A percentile compares a stretch with the other conserved stretches of the same genome.
Evolutionary conservation across 2,888 invertebrate species (phyloP).

Genomic region (Lymantria monacha): DNA sequence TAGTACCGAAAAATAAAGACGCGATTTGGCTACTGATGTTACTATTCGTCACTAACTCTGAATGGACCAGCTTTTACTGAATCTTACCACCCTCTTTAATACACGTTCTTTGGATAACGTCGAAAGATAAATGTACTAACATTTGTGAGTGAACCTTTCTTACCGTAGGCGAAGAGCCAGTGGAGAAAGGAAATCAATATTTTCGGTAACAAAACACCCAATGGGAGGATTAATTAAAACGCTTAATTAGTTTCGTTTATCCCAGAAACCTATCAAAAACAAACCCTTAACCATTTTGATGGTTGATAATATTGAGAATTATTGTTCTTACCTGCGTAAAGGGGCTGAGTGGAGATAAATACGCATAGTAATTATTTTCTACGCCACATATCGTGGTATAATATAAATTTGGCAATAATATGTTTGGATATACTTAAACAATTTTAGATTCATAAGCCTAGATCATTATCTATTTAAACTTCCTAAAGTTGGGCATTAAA

Average conservation of each 20-base stretch:
- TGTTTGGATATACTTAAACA: too few relatives aligned
- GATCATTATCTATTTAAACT: too few relatives aligned
- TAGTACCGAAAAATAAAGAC: constrained; percentile 22
- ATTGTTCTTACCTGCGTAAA: constrained; percentile 38
- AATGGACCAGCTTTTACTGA: constrained; percentile 20
- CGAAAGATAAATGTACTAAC: constrained; percentile 34
- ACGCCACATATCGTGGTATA: too few relatives aligned
- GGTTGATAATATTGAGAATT: constrained; percentile 57
- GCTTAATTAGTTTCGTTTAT: constrained; percentile 77
- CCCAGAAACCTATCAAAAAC: constrained; percentile 71
- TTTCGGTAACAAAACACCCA: constrained; percentile 71
- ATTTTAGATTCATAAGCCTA: too few relatives aligned
- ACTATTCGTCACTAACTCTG: constrained; percentile 23
- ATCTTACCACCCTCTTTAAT: constrained; percentile 17
- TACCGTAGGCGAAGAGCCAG: constrained; percentile 38
- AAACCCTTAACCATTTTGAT: constrained; percentile 57
- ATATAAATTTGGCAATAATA: too few relatives aligned
- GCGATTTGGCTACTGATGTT: constrained; percentile 9
- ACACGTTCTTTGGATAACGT: constrained; percentile 19
- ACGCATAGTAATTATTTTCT: too few relatives aligned
- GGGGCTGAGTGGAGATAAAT: neutral
- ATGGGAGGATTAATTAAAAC: constrained; percentile 75
- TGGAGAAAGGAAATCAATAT: constrained; percentile 59
- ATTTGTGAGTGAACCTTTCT: constrained; percentile 43
- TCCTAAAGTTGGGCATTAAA: too few relatives aligned